Evolutionary conservation across 2,888 invertebrate genomes (phyloP).

Genomic region (Tetragonisca angustula): DNA sequence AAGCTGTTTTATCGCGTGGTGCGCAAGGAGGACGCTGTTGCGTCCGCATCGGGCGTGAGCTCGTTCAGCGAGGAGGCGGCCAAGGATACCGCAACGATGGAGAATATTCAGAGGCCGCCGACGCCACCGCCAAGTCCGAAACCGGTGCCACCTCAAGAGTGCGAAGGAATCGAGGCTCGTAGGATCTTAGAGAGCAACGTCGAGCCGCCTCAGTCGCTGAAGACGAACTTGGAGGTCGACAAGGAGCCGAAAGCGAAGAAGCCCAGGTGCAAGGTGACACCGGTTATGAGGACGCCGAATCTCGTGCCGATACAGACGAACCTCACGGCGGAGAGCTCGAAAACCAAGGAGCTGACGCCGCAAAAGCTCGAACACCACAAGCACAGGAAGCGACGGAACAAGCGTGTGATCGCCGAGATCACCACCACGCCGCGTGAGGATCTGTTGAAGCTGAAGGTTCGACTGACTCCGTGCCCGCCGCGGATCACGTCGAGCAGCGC

Average conservation of each 20-base stretch:
- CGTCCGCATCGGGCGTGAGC: conserved; percentile 22
- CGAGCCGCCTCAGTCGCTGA: conserved; percentile 54
- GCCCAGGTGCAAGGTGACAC: conserved; percentile 80
- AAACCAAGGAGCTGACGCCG: conserved; percentile 64
- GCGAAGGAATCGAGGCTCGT: conserved; percentile 53
- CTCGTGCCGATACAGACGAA: conserved; percentile 51
- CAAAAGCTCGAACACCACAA: conserved; percentile 76
- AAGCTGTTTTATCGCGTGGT: conserved; percentile 75
- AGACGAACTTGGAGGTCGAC: conserved; percentile 63
- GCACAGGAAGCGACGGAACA: conserved; percentile 77
- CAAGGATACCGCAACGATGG: conserved; percentile 68
- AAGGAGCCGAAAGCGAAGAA: conserved; percentile 77
- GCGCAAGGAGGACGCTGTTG: conserved; percentile 65
- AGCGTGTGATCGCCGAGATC: conserved; percentile 80
- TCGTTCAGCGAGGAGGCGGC: conserved; percentile 43
- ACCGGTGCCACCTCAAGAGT: conserved; percentile 68
- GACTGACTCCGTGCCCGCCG: conserved; percentile 78
- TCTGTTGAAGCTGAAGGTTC: conserved; percentile 77
- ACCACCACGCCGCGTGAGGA: conserved; percentile 80
- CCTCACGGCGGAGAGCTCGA: conserved; percentile 59
- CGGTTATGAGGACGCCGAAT: conserved; percentile 77
- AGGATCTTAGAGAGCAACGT: conserved; percentile 45
- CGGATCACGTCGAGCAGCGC: conserved; percentile 71
- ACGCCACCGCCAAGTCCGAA: conserved; percentile 81
- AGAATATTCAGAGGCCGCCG: conserved; percentile 79